phyloP scores from a whole-genome alignment of 2,888 invertebrate genomes.

The Melipona beecheii region DNA sequence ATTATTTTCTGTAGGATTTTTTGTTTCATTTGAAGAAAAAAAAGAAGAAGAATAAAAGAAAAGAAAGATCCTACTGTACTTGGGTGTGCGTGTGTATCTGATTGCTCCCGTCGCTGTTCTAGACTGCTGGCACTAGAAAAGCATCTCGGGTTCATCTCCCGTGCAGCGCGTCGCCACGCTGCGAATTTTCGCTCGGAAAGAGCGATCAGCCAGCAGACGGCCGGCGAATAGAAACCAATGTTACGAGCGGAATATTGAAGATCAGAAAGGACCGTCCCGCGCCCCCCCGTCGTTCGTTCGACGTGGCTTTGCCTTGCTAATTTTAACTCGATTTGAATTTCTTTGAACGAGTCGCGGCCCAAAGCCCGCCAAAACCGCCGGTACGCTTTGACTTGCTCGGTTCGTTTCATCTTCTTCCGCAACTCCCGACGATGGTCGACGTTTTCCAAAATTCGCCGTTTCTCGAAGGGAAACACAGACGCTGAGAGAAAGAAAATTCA shows the following conservation, averaged over 20 bases:
- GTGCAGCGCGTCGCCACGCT: too few species aligned
- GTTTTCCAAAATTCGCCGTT: not conserved
- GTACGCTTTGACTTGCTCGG: conserved; percentile 50
- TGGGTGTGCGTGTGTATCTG: too few species aligned
- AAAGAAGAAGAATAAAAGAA: too few species aligned
- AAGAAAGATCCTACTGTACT: too few species aligned
- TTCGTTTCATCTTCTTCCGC: conserved; percentile 11
- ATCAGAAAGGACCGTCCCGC: conserved; percentile 55
- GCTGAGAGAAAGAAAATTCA: conserved; percentile 15
- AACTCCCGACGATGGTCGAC: not conserved
- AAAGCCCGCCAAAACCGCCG: conserved; percentile 53
- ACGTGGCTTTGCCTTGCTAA: conserved; percentile 65
- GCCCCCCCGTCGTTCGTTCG: not conserved
- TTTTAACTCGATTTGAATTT: conserved; percentile 63
- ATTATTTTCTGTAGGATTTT: too few species aligned
- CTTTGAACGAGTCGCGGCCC: conserved; percentile 52
- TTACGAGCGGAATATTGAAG: conserved; percentile 55
- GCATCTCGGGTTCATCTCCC: not conserved
- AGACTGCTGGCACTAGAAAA: not conserved
- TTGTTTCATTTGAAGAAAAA: too few species aligned
- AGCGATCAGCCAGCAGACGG: conserved; percentile 31
- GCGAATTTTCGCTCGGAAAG: conserved; percentile 30
- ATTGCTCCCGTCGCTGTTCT: too few species aligned
- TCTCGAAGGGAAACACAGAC: too few species aligned
- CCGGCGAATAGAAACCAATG: conserved; percentile 46